Base-by-base conservation (phyloP, 2,797 vertebrate genomes). In the Sebastes oblongus region DNA sequence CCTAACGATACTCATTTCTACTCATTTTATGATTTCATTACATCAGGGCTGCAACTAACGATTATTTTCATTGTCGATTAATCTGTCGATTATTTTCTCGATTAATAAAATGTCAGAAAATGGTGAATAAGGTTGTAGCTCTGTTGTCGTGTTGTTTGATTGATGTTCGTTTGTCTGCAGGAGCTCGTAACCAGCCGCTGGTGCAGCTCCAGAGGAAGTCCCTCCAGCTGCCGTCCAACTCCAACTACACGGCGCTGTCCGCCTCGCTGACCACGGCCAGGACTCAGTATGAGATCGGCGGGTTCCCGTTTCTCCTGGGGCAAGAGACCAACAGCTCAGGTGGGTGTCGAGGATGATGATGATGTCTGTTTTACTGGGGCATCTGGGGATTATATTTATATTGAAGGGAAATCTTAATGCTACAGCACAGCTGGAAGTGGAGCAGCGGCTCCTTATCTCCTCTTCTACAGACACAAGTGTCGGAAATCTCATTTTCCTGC, bases 231-330 rank as follows among this genome's bases (percentile, higher is more conserved):
- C 96, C 96, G 0, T 84, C 94, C 79, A 96, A 94, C 89, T 96
- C 96, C 82, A 97, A 98, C 50, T 98, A 98, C 93, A 97, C 95
- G 12, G 96, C 97, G 30, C 96, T 99, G 73, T 96, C 97, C 2
- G 97, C 97, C 0, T 95, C 95, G 2, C 96, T 99, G 83, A 99
- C 98, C 3, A 96, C 97, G 0, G 97, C 97, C 90, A 96, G 95
- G 79, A 96, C 96, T 55, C 96, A 96, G 84, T 96, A 96, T 69
- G 96, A 97, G 87, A 95, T 97, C 55, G 92, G 96, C 2, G 96
- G 96, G n/a, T 99, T 99, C 90, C 98, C 98, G 1, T 96, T 97
- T 80, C 97, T 98, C 79, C 93, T 99, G 65, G 98, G 97, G 8
- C 94, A 96, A 0, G 98, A 99, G 88, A 95, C 93, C 88, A 97